Evolutionary conservation across 2,888 invertebrate species (phyloP).

Genomic region (Acrobasis suavella): DNA sequence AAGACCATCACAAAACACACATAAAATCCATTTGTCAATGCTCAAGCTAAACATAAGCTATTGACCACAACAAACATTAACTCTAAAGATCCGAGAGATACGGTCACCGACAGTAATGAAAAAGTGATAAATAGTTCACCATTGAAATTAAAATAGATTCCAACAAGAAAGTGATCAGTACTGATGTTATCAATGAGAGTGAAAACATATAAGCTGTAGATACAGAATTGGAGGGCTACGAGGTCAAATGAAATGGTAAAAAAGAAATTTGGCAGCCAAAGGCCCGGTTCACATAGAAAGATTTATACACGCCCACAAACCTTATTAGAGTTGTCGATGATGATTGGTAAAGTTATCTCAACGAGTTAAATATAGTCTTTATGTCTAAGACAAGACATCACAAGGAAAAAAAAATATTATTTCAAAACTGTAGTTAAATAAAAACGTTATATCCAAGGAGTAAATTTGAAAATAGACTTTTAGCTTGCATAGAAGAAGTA

Average conservation of each 20-base stretch:
- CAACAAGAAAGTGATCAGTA: slow-evolving; percentile 26
- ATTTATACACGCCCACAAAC: slow-evolving; percentile 5
- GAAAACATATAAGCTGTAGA: slow-evolving; percentile 27
- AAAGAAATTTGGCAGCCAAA: slow-evolving; percentile 39
- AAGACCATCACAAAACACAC: slow-evolving; percentile 31
- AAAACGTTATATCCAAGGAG: no score
- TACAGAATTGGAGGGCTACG: slow-evolving; percentile 41
- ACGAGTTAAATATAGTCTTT: background rate
- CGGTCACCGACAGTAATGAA: slow-evolving; percentile 32
- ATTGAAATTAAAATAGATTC: slow-evolving; percentile 29
- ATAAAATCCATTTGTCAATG: slow-evolving; percentile 42
- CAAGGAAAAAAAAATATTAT: no score
- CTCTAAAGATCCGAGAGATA: slow-evolving; percentile 40
- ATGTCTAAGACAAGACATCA: background rate
- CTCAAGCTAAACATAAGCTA: slow-evolving; percentile 34
- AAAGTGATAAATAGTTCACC: slow-evolving; percentile 34
- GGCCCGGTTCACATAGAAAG: slow-evolving; percentile 34
- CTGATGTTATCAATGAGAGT: slow-evolving; percentile 24
- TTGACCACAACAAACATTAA: slow-evolving; percentile 44
- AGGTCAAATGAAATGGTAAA: slow-evolving; percentile 38
- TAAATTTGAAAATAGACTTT: no score
- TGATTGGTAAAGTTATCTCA: background rate
- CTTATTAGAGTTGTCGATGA: background rate
- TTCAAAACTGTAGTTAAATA: no score
- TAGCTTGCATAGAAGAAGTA: no score